Evolutionary conservation across 2,888 invertebrate genomes (phyloP).

Genomic region (Calliopum simillimum): DNA sequence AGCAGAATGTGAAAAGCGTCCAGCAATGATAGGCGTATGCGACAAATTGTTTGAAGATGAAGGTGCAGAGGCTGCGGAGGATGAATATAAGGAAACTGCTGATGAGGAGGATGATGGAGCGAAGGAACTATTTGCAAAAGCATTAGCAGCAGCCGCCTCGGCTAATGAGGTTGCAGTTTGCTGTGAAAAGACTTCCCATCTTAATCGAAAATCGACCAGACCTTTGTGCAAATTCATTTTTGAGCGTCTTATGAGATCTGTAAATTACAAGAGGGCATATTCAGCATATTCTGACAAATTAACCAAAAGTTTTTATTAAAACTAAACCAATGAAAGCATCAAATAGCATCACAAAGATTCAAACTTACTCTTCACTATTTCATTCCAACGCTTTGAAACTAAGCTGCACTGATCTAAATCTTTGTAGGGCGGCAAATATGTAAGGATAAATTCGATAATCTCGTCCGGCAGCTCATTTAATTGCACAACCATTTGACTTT

Average conservation of each 20-base stretch:
- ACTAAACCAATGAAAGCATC: background rate
- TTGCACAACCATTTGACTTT: slow-evolving; percentile 10
- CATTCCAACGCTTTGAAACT: slow-evolving; percentile 89
- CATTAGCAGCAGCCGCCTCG: background rate
- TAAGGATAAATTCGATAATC: slow-evolving; percentile 91
- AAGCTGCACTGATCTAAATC: slow-evolving; percentile 88
- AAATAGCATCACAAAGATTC: background rate
- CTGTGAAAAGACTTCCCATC: slow-evolving; percentile 75
- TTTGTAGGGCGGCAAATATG: slow-evolving; percentile 89
- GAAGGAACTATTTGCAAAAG: slow-evolving; percentile 50
- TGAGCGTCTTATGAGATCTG: slow-evolving; percentile 84
- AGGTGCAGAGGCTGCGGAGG: slow-evolving; percentile 17
- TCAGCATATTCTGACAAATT: background rate
- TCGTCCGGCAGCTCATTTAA: slow-evolving; percentile 81
- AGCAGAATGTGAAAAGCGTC: slow-evolving; percentile 92
- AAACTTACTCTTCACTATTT: slow-evolving; percentile 82
- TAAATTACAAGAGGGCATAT: slow-evolving; percentile 47
- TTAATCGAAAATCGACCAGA: slow-evolving; percentile 79
- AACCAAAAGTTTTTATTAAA: too few species aligned
- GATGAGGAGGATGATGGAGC: slow-evolving; percentile 50
- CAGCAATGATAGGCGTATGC: slow-evolving; percentile 79
- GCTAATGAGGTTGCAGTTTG: slow-evolving; percentile 47
- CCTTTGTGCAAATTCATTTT: slow-evolving; percentile 81
- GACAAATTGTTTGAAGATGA: background rate
- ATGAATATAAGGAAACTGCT: slow-evolving; percentile 32